Percentiles rank a stretch among this genome's conserved stretches.
These are phyloP conservation scores for Erpornis zantholeuca DNA, from an alignment of 2,113 vertebrate genomes.

Conservation along the genomic window DNA sequence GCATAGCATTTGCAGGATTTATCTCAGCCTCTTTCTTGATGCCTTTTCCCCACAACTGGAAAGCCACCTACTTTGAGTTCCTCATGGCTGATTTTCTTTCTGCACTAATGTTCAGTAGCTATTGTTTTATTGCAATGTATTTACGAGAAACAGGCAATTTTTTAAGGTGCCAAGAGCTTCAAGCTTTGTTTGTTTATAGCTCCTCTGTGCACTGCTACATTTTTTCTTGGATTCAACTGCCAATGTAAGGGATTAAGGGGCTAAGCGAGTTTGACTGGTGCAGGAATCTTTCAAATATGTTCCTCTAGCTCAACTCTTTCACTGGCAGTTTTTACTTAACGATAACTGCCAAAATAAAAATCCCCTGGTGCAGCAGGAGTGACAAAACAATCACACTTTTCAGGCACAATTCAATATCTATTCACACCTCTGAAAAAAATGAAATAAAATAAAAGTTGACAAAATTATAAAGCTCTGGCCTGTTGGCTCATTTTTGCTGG, in stretches of 20 bases:
- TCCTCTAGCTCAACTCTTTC: constrained; percentile 54
- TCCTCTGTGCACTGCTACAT: constrained; percentile 57
- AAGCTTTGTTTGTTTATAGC: constrained; percentile 70
- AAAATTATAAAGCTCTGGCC: constrained; percentile 1
- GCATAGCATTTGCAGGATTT: not conserved
- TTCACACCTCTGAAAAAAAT: not conserved
- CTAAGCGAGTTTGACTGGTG: constrained; percentile 72
- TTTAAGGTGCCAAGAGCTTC: constrained; percentile 50
- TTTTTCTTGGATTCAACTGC: constrained; percentile 65
- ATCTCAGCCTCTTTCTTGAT: not conserved
- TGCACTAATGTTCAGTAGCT: constrained; percentile 30
- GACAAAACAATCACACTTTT: constrained; percentile 50
- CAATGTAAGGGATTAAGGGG: constrained; percentile 75
- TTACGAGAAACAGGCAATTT: constrained; percentile 61
- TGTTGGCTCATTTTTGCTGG: not conserved
- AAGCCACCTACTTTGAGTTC: constrained; percentile 17
- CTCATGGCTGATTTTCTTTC: constrained; percentile 54
- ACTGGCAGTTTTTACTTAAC: constrained; percentile 70
- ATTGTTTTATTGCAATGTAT: constrained; percentile 69
- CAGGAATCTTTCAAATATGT: constrained; percentile 67
- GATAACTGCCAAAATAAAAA: constrained; percentile 35
- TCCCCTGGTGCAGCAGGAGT: not conserved
- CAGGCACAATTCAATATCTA: constrained; percentile 18
- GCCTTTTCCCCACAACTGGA: not conserved
- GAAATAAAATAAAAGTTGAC: not conserved